Conservation (phyloP, 2,113 vertebrate genomes). For the Eptesicus fuscus region DNA sequence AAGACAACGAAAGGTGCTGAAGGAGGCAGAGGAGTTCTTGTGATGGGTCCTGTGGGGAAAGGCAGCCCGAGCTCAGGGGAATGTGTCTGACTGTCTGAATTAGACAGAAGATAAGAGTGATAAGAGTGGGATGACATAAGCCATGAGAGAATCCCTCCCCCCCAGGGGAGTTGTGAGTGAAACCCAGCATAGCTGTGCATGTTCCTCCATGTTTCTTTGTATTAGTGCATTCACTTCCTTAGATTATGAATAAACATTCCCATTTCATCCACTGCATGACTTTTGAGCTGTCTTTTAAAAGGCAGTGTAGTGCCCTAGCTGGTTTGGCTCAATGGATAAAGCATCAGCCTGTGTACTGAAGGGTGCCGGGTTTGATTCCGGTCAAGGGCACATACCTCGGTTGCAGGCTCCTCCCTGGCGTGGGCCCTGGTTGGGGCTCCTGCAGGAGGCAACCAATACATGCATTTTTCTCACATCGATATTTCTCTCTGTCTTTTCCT, state of each 20-base stretch:
- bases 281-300: not conserved
- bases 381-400: too few relatives aligned
- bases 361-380: too few relatives aligned
- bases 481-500: too few relatives aligned
- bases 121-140: not conserved
- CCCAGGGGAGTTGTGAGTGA: too few relatives aligned
- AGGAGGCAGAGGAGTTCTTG: not conserved
- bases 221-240: rapidly evolving
- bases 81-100: not conserved
- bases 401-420: too few relatives aligned
- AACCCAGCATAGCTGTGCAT: not conserved
- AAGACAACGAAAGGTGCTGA: not conserved
- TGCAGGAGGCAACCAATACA: too few relatives aligned
- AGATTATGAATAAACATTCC: not conserved
- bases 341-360: too few relatives aligned
- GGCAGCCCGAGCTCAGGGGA: not conserved
- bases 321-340: not conserved
- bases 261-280: not conserved
- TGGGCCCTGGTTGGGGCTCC: too few relatives aligned
- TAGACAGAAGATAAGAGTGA: not conserved
- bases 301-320: not conserved
- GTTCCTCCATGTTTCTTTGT: not conserved
- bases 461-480: too few relatives aligned
- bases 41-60: not conserved
- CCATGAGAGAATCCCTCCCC: not conserved